These are phyloP conservation scores for Xenus cinereus DNA, from an alignment of 2,113 vertebrate genomes.

Conservation along the genomic window DNA sequence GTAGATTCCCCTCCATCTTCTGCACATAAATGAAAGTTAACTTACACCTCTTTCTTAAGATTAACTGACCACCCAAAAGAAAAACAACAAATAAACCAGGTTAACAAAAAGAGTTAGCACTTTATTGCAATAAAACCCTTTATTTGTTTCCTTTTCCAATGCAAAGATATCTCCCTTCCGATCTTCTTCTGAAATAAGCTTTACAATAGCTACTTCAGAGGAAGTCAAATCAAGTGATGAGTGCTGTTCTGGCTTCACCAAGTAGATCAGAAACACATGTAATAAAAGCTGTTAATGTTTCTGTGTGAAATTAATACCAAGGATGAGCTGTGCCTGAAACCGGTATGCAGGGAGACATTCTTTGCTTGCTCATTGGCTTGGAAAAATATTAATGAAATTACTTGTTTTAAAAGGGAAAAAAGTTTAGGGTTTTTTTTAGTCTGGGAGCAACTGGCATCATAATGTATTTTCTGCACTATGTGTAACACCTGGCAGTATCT, in stretches of 20 bases:
- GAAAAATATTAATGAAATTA: neutral
- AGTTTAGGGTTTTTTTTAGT: neutral
- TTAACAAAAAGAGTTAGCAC: neutral
- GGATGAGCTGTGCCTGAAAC: neutral
- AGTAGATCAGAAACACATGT: neutral
- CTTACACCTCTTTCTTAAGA: neutral
- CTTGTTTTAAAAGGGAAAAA: neutral
- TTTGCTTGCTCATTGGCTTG: neutral
- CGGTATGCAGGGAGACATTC: neutral
- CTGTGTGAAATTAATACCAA: neutral
- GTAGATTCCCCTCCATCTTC: neutral
- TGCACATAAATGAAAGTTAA: neutral
- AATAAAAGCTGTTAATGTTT: neutral
- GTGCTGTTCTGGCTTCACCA: neutral
- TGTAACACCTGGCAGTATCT: slow-evolving; percentile 4
- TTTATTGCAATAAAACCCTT: neutral
- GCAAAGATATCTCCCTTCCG: neutral
- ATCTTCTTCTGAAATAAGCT: neutral
- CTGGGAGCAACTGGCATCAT: neutral
- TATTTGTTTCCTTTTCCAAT: neutral
- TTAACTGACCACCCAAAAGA: neutral
- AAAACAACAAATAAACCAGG: neutral
- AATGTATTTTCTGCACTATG: neutral
- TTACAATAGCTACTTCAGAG: neutral
- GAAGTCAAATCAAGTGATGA: neutral